phyloP scores from a whole-genome alignment of 92 coral and sea anemone genomes.

The Zoanthus sociatus region DNA sequence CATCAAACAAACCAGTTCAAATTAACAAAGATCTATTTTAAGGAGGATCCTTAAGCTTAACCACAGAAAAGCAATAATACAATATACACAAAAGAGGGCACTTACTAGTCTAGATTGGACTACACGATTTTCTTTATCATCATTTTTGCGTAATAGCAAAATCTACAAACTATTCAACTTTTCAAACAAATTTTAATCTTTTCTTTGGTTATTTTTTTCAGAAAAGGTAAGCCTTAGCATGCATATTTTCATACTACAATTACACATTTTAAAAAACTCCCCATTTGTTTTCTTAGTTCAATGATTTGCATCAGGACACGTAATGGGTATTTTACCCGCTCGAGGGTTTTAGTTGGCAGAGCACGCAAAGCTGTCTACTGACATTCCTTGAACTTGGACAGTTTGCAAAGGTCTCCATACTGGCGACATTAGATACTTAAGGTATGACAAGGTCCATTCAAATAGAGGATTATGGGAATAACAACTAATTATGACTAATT shows the following conservation, averaged over 20 bases:
- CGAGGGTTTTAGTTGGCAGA: neutral
- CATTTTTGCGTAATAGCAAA: neutral
- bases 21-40: constrained; percentile 7
- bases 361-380: neutral
- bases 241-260: neutral
- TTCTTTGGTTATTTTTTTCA: neutral
- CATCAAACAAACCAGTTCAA: constrained; percentile 10
- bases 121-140: neutral
- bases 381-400: constrained; percentile 33
- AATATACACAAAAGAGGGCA: neutral
- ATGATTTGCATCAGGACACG: neutral
- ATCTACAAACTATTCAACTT: neutral
- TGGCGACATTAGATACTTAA: constrained; percentile 15
- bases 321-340: neutral
- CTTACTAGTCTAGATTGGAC: constrained; percentile 6
- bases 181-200: neutral
- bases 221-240: neutral
- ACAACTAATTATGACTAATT: constrained; percentile 37
- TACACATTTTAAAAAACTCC: neutral
- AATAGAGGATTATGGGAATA: neutral
- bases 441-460: neutral
- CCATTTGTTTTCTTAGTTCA: neutral
- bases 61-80: constrained; percentile 29
- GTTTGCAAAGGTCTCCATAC: constrained; percentile 10
- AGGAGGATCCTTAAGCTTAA: constrained; percentile 31